Evolutionary conservation across 2,113 vertebrate genomes (phyloP).

Genomic region (Struthio camelus): DNA sequence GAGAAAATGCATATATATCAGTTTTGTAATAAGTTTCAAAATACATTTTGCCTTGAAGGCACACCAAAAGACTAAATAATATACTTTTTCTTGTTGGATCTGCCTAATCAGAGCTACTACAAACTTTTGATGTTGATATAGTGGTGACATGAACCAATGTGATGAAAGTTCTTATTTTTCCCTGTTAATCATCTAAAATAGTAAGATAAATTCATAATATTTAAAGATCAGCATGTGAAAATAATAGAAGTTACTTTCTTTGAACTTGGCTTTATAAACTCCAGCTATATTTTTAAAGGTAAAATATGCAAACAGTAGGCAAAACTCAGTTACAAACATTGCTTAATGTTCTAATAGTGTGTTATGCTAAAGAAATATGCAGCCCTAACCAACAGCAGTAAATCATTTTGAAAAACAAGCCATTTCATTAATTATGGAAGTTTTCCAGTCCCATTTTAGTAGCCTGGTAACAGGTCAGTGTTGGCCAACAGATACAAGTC

Average conservation of each 20-base stretch:
- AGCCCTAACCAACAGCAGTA: background rate
- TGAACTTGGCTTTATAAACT: background rate
- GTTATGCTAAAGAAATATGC: background rate
- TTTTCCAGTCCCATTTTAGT: background rate
- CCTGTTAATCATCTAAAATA: background rate
- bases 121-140: background rate
- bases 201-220: background rate
- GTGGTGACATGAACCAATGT: background rate
- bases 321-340: background rate
- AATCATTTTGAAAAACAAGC: background rate
- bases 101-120: conserved; percentile 8
- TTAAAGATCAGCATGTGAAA: background rate
- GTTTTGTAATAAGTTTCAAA: background rate
- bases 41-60: background rate
- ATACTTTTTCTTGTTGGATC: background rate
- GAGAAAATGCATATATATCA: background rate
- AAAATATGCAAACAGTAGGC: background rate
- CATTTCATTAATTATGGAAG: background rate
- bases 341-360: background rate
- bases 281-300: background rate
- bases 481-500: background rate
- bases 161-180: background rate
- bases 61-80: background rate
- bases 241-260: background rate
- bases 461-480: background rate